Evolutionary conservation across 2,797 vertebrate genomes (phyloP).

Genomic region (Sebastes oblongus): DNA sequence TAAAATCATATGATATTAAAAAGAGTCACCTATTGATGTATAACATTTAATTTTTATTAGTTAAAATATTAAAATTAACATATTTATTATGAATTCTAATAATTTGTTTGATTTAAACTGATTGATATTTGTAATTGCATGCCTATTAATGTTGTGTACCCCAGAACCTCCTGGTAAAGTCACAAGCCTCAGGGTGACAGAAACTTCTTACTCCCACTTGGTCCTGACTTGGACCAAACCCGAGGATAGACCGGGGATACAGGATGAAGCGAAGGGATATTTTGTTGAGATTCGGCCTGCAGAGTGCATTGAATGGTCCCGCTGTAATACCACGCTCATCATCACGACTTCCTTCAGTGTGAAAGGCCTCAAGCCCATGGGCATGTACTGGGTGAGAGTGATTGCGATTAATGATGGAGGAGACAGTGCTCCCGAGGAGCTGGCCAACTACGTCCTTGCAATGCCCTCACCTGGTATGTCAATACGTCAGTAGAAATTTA

Average conservation of each 20-base stretch:
- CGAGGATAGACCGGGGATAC: conserved; percentile 63
- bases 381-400: conserved; percentile 84
- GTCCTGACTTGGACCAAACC: conserved; percentile 86
- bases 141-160: not conserved
- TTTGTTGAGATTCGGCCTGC: conserved; percentile 82
- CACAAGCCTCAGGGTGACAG: conserved; percentile 82
- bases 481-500: not conserved
- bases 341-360: conserved; percentile 75
- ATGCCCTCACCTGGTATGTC: conserved; percentile 79
- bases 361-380: conserved; percentile 81
- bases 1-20: not conserved
- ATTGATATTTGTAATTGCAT: not conserved
- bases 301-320: conserved; percentile 81
- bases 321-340: conserved; percentile 77
- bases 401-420: conserved; percentile 82
- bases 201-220: conserved; percentile 80
- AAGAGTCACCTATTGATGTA: not conserved
- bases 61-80: not conserved
- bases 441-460: conserved; percentile 73
- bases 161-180: conserved; percentile 86
- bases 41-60: not conserved
- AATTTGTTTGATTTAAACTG: too few relatives aligned
- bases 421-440: conserved; percentile 68
- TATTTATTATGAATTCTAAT: too few relatives aligned
- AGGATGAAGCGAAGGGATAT: conserved; percentile 84